These are phyloP conservation scores for Pecten maximus DNA, from an alignment of 2,888 invertebrate genomes.

Conservation along the genomic window DNA sequence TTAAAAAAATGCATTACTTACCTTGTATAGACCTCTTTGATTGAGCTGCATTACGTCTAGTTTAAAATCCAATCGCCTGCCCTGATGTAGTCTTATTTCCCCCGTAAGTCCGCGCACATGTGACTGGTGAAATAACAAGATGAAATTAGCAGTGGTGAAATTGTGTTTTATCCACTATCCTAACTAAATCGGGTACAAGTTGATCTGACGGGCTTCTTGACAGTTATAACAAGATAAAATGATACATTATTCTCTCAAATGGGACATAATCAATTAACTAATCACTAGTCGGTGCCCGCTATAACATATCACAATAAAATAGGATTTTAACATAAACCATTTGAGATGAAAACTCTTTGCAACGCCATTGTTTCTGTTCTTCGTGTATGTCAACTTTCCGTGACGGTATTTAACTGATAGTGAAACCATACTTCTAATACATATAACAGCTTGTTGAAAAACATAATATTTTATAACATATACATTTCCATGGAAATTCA, in stretches of 20 bases:
- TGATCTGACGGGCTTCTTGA: background rate
- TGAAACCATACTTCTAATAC: no score
- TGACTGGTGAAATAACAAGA: conserved; percentile 85
- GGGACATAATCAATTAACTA: background rate
- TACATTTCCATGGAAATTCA: no score
- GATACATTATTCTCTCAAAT: background rate
- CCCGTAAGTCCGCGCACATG: conserved; percentile 94
- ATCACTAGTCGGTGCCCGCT: background rate
- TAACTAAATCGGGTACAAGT: background rate
- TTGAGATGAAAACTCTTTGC: no score
- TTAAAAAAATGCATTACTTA: no score
- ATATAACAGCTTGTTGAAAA: no score
- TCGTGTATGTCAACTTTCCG: no score
- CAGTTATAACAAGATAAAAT: background rate
- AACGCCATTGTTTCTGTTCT: no score
- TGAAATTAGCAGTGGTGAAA: background rate
- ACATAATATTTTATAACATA: no score
- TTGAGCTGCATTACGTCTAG: conserved; percentile 95
- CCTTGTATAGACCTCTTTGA: conserved; percentile 85
- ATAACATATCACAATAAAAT: no score
- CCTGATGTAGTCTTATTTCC: conserved; percentile 90
- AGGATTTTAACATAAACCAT: no score
- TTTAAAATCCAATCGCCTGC: conserved; percentile 94
- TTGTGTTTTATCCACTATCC: background rate
- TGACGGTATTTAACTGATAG: no score